A percentile compares a stretch with the other conserved stretches of the same genome.
phyloP scores from a whole-genome alignment of 1,140 invertebrate species.

The Drosophila repletoides region DNA sequence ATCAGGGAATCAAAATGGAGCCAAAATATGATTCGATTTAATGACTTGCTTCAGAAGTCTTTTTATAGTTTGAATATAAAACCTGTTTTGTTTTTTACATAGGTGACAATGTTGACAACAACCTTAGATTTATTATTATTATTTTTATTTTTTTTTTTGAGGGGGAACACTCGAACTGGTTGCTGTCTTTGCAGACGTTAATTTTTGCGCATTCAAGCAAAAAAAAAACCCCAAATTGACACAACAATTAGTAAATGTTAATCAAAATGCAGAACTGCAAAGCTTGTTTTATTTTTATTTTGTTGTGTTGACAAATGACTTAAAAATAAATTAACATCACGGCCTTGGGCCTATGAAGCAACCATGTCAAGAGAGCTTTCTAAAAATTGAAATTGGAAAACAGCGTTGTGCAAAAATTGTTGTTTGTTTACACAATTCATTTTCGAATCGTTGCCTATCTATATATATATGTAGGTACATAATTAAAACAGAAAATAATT shows the following conservation, averaged over 20 bases:
- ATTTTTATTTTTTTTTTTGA: not conserved
- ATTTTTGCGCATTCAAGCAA: constrained; percentile 42
- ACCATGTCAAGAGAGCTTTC: constrained; percentile 34
- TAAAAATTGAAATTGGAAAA: constrained; percentile 13
- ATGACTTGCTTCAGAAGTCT: not conserved
- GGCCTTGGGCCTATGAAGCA: constrained; percentile 19
- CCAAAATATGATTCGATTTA: too few relatives aligned
- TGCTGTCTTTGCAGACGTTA: constrained; percentile 45
- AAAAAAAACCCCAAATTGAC: constrained; percentile 51
- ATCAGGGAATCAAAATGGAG: too few relatives aligned
- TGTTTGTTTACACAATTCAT: not conserved
- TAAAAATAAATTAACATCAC: constrained; percentile 32
- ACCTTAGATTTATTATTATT: constrained; percentile 41
- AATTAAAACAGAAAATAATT: too few relatives aligned
- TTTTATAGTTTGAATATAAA: too few relatives aligned
- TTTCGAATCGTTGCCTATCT: not conserved
- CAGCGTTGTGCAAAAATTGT: not conserved
- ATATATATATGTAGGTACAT: too few relatives aligned
- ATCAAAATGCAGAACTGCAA: constrained; percentile 55
- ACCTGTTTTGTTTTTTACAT: not conserved
- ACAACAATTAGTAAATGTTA: constrained; percentile 54
- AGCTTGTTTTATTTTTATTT: constrained; percentile 5
- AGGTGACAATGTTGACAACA: constrained; percentile 24
- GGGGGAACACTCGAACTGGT: constrained; percentile 45
- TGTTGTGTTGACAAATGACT: constrained; percentile 13